Evolutionary conservation across 1,140 invertebrate genomes (phyloP), one percentile per base, ranked within the genome.

Genomic region (Belonocnema kinseyi): DNA sequence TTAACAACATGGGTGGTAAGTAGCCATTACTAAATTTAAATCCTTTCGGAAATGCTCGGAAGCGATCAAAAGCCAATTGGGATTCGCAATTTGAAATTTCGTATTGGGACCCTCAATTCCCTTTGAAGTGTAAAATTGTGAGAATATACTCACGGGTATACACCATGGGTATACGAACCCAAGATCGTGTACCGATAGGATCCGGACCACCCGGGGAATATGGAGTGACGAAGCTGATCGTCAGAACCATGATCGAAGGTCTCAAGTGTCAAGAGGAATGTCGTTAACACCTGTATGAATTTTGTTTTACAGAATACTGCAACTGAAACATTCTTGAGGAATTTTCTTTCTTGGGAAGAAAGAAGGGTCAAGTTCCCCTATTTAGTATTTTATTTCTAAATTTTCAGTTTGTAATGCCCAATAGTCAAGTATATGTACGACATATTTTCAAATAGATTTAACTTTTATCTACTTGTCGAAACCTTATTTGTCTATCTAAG

Each of bases 131-230:
- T 40, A 66, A 66, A 66, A 66, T 66, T 66, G 21, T 12, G 13
- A 11, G 26, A 46, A 66, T 66, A 66, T 66, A 21, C 26, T 6
- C 19, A 33, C 58, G 53, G 53, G 4, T 58, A 21, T 58, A 46
- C 40, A 46, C 40, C 17, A 2, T 17, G 56, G n/a, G 26, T 19
- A 21, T 19, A n/a, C 17, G 17, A 12, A n/a, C 61, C 26, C n/a
- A 66, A 66, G 61, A 66, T 66, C 61, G 61, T 66, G 61, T 66
- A 66, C 61, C n/a, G 61, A 66, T 66, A 66, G 61, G 61, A 66
- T 66, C 61, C 46, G 61, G 61, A 66, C 61, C 61, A 66, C 61
- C 61, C 61, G 61, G 61, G 61, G 61, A 66, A 66, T 66, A 16
- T 40, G 61, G 61, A 40, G 61, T 66, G 61, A 46, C 61, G 61